phyloP scores from a whole-genome alignment of 2,113 vertebrate species.

The Anhinga anhinga region DNA sequence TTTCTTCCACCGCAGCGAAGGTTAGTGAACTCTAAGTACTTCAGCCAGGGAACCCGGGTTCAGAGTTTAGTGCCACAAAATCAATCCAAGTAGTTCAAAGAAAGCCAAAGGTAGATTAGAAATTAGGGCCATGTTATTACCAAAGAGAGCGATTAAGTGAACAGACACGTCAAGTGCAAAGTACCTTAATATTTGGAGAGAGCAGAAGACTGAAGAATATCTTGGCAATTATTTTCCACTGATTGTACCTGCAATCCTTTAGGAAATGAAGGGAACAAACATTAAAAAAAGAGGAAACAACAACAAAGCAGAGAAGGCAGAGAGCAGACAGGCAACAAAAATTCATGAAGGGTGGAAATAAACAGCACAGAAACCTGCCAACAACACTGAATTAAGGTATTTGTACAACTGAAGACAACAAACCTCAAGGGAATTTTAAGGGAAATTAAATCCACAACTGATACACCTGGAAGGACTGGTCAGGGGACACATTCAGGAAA shows the following conservation, averaged over 20 bases:
- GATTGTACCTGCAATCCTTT: constrained; percentile 47
- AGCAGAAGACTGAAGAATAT: constrained; percentile 59
- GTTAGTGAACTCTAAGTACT: not conserved
- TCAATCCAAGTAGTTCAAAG: not conserved
- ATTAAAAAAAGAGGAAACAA: not conserved
- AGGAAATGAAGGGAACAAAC: not conserved
- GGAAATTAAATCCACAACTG: not conserved
- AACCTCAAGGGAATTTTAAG: not conserved
- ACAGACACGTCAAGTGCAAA: not conserved
- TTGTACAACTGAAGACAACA: not conserved
- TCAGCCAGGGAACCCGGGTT: not conserved
- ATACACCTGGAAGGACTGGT: not conserved
- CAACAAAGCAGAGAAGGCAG: not conserved
- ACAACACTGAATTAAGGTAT: not conserved
- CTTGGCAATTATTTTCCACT: constrained; percentile 57
- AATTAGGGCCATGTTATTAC: not conserved
- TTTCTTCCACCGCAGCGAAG: fast-evolving
- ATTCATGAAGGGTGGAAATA: not conserved
- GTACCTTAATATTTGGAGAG: constrained; percentile 34
- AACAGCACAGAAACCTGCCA: not conserved
- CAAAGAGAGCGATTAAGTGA: not conserved
- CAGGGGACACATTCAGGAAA: not conserved
- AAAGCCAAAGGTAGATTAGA: not conserved
- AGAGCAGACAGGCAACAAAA: not conserved
- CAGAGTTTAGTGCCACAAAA: not conserved